Conservation (phyloP, 2,888 invertebrate species). For the Stegana nigrithorax region DNA sequence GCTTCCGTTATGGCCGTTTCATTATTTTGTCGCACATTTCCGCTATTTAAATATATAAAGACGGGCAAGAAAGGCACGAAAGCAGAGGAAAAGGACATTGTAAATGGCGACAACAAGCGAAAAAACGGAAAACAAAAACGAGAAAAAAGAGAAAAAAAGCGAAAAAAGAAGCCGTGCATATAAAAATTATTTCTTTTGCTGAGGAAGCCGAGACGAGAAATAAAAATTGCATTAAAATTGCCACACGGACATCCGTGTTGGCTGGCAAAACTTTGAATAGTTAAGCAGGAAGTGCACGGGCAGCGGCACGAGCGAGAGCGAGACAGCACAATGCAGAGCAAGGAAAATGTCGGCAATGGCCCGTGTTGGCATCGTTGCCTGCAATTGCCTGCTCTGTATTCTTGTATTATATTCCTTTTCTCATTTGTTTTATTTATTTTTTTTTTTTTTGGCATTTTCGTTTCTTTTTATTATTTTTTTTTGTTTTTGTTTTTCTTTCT, state of each 20-base stretch:
- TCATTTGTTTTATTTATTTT: too few relatives aligned
- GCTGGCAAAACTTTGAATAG: conserved; percentile 17
- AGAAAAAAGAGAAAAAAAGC: conserved; percentile 24
- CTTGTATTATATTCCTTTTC: too few relatives aligned
- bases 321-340: not conserved
- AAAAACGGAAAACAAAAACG: conserved; percentile 31
- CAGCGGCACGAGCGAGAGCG: not conserved
- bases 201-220: conserved; percentile 39
- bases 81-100: not conserved
- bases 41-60: conserved; percentile 17
- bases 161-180: conserved; percentile 27
- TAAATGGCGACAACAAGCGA: not conserved
- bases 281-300: conserved; percentile 13
- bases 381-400: not conserved
- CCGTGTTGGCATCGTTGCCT: not conserved
- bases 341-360: not conserved
- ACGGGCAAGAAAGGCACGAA: not conserved
- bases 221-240: conserved; percentile 62
- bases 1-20: conserved; percentile 18
- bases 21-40: conserved; percentile 19
- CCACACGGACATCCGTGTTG: conserved; percentile 52
- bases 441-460: too few relatives aligned
- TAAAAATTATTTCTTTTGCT: conserved; percentile 33
- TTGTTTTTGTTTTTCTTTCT: not conserved
- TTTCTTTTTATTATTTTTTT: not conserved